A percentile compares a stretch with the other conserved stretches of the same genome.
Evolutionary conservation across 2,113 vertebrate genomes (phyloP).

Genomic region (Sitta europaea): DNA sequence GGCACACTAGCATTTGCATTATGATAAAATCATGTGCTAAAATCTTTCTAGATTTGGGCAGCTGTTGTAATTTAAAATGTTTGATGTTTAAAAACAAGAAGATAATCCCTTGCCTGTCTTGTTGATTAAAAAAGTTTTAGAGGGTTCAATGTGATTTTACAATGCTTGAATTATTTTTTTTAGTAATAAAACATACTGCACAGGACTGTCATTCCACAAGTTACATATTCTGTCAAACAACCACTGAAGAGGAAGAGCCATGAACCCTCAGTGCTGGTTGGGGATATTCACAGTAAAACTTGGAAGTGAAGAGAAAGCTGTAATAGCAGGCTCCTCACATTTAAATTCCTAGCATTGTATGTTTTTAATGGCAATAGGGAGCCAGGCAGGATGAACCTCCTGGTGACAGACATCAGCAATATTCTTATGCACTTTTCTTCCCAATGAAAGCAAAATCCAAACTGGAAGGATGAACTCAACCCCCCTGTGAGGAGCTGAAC

Average conservation of each 20-base stretch:
- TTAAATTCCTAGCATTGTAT: neutral
- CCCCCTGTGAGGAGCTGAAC: rapidly evolving
- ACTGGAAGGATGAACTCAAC: neutral
- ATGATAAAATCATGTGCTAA: neutral
- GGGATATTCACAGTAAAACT: neutral
- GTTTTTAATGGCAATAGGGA: neutral
- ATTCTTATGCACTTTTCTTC: neutral
- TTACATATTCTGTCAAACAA: neutral
- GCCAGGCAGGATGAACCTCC: neutral
- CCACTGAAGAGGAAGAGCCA: neutral
- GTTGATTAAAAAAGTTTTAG: neutral
- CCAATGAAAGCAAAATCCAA: neutral
- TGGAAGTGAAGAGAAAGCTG: neutral
- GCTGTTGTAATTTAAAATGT: neutral
- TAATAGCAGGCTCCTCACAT: rapidly evolving
- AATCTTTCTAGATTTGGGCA: neutral
- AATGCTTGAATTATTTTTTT: neutral
- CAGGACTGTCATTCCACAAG: neutral
- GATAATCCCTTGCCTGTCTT: neutral
- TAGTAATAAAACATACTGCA: neutral
- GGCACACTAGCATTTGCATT: neutral
- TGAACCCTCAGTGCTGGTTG: neutral
- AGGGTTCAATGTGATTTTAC: neutral
- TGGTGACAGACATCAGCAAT: neutral
- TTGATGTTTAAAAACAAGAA: neutral